phyloP scores from a whole-genome alignment of 2,888 invertebrate genomes.

The Ellobium chinense region DNA sequence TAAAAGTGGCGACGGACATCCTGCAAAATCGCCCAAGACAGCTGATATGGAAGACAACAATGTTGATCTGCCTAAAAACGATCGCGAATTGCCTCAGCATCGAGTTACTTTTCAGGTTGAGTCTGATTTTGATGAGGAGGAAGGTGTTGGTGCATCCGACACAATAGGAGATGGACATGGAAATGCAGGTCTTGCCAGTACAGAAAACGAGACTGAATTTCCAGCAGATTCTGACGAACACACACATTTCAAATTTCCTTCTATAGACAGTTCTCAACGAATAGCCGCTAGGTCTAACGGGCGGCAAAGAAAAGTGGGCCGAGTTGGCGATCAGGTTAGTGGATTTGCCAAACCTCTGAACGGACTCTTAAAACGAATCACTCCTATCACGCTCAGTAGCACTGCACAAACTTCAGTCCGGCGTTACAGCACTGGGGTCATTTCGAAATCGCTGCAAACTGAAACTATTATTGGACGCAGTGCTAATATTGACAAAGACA shows the following conservation, averaged over 20 bases:
- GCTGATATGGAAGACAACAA: too few relatives aligned
- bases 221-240: not conserved
- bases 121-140: not conserved
- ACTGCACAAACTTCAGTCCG: not conserved
- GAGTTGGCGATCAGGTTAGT: not conserved
- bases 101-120: not conserved
- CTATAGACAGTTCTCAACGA: not conserved
- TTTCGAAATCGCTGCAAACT: not conserved
- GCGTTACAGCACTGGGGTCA: not conserved
- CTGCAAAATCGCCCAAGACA: too few relatives aligned
- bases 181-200: not conserved
- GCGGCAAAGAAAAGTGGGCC: not conserved
- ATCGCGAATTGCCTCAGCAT: too few relatives aligned
- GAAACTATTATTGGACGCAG: not conserved
- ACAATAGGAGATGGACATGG: not conserved
- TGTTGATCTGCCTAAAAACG: too few relatives aligned
- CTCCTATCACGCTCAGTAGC: not conserved
- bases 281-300: not conserved
- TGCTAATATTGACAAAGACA: not conserved
- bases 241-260: not conserved
- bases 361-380: not conserved
- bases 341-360: not conserved
- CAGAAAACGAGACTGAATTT: not conserved
- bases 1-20: too few relatives aligned
- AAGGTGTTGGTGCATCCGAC: too few relatives aligned